Evolutionary conservation across 2,113 vertebrate genomes (phyloP).

Genomic region (Zosterops pallidus): DNA sequence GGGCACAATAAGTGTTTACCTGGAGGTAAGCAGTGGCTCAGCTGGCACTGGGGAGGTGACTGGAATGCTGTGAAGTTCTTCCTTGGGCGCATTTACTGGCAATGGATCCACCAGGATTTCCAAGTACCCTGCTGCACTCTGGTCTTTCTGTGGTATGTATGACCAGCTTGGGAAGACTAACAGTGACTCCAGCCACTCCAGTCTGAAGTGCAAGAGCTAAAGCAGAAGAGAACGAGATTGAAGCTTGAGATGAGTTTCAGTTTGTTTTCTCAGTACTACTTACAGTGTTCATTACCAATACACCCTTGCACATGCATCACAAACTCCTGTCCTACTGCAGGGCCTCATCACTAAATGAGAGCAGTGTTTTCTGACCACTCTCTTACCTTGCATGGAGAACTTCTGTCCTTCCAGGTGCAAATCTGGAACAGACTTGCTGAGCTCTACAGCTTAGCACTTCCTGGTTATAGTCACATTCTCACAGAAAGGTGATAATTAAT

Average conservation of each 20-base stretch:
- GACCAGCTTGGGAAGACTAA: conserved; percentile 84
- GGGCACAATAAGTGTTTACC: neutral
- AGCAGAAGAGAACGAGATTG: neutral
- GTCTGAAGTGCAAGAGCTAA: conserved; percentile 75
- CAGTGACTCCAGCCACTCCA: conserved; percentile 70
- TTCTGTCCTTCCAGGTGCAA: neutral
- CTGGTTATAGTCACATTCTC: neutral
- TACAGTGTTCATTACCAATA: neutral
- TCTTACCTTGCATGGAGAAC: neutral
- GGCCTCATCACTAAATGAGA: neutral
- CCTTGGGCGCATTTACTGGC: conserved; percentile 45
- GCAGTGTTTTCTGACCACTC: neutral
- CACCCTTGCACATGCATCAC: neutral
- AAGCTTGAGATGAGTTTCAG: neutral
- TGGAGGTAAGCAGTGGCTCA: conserved; percentile 19
- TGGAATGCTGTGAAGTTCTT: neutral
- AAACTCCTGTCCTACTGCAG: neutral
- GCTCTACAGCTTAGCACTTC: neutral
- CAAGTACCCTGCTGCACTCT: conserved; percentile 43
- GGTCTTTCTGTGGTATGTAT: conserved; percentile 74
- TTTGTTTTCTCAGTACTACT: neutral
- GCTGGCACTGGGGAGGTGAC: neutral
- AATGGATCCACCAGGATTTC: conserved; percentile 78
- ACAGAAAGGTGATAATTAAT: neutral
- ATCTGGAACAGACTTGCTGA: neutral